Base-by-base conservation (phyloP, 2,888 invertebrate genomes). In the Acleris emargana region DNA sequence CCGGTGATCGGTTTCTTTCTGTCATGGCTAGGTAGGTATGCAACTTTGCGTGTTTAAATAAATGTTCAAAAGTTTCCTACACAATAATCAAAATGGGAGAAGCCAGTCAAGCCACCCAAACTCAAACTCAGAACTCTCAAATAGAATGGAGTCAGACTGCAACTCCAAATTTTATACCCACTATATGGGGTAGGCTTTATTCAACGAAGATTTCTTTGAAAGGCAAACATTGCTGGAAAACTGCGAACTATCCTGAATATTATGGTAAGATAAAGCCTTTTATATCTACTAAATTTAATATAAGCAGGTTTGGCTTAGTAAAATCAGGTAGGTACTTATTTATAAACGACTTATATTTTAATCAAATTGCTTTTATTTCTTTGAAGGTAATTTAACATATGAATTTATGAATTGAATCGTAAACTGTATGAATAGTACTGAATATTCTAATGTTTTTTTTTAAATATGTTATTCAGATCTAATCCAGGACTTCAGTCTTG, bases 111-210 rank as follows among this genome's bases (percentile, higher is more conserved):
- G 79, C 83, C 69, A 93, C 91, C 0, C 93, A 93, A 74, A 93
- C 93, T 0, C 93, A 93, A 76, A 91, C 93, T 0, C 93, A 92
- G 72, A 88, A 85, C 64, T 91, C 92, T 0, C 88, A 91, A 74
- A 75, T 89, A 17, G 92, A 93, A 58, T 93, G 89, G 91, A 91
- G 88, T 76, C 91, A 91, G 73, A 80, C 80, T 22, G 86, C 81
- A 61, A 84, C 87, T 68, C 88, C 88, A 68, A 75, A 84, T 58
- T 80, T 73, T 67, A 91, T 91, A 71, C 89, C 93, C 25, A 83
- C 77, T 66, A 91, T 92, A 74, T 94, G 94, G 94, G 94, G 94
- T 53, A 84, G 93, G 74, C 77, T 94, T 49, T 93, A 93, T 74
- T 86, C 88, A 0, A 89, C 86, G 0, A 88, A 89, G 73, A 72